Evolutionary conservation across 2,113 vertebrate genomes (phyloP).

Genomic region (Mobula birostris): DNA sequence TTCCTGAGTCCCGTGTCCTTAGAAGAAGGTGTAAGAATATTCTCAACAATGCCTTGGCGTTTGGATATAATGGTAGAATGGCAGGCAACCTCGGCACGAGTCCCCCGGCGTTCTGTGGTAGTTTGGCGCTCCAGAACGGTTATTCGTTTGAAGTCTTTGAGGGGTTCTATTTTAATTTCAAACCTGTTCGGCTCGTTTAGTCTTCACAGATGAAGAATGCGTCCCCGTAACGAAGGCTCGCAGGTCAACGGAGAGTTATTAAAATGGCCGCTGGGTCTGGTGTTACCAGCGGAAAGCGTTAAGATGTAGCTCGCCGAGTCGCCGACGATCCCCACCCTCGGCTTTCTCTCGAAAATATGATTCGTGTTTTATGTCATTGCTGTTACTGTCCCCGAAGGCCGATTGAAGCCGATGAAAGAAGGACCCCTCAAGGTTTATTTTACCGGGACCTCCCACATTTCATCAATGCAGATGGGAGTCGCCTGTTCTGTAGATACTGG

Average conservation of each 20-base stretch:
- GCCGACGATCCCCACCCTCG: background rate
- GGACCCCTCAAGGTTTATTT: constrained; percentile 72
- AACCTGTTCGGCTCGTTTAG: background rate
- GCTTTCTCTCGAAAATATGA: background rate
- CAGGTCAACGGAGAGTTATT: background rate
- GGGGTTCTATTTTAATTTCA: background rate
- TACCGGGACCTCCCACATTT: constrained; percentile 75
- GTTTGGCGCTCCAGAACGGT: background rate
- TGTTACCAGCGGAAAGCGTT: no score
- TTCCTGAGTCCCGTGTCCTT: no score
- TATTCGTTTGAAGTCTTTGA: background rate
- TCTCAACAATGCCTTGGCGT: no score
- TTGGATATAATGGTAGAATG: background rate
- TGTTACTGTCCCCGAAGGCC: constrained; percentile 56
- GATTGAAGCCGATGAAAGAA: constrained; percentile 65
- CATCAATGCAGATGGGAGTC: constrained; percentile 80
- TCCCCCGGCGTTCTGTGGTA: background rate
- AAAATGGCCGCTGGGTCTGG: background rate
- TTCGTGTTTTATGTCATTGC: background rate
- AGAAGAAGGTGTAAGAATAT: background rate
- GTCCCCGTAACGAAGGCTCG: background rate
- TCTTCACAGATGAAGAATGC: background rate
- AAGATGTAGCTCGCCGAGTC: background rate
- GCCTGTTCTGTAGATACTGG: constrained; percentile 94
- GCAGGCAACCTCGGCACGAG: background rate